Evolutionary conservation across 2,113 vertebrate species (phyloP), one percentile per base, ranked within the genome.

Genomic region (Tricholaema leucomelas): DNA sequence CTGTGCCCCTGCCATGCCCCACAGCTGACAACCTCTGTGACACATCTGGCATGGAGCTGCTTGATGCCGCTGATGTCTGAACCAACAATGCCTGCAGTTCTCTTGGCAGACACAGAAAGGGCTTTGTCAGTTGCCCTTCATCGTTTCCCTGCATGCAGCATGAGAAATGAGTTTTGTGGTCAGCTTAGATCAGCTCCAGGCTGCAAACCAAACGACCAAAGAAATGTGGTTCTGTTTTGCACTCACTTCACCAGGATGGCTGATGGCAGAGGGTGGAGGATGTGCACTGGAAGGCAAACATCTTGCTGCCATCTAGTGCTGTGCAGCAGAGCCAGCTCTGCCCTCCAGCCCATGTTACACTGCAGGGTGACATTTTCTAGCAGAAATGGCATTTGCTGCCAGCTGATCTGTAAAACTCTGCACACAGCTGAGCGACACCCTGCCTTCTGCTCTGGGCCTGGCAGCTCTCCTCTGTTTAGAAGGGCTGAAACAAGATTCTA

Each of bases 261-360:
- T 8, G 6, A 36, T 1, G 76, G 4, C 28, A 19, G 50, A 8
- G 7, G 25, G 61, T 2, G 8, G 9, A 27, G 52, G 61, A 8
- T 52, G 78, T 67, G 66, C 40, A 30, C 48, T 56, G 36, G 21
- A 81, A 78, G 79, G 30, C 54, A 58, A 93, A 80, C 67, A 69
- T 67, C 72, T 67, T 67, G 74, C 81, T 95, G 95, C 96, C 96
- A 96, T 55, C 96, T 96, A 97, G 95, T 74, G 96, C 90, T 85
- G 5, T 4, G 54, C 9, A 38, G 27, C 17, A 66, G 56, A 3
- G 20, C 66, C 77, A 65, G 75, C 85, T 6, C 28, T 35, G 36
- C 36, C 44, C 52, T 27, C 52, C 52, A 28, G 8, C 13, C 27
- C 52, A 16, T 13, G 30, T 14, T 16, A 8, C 23, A 24, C 48